Percentiles rank a stretch among this genome's conserved stretches.
Evolutionary conservation across 2,797 vertebrate genomes (phyloP).

Genomic region (Protosalanx chinensis): DNA sequence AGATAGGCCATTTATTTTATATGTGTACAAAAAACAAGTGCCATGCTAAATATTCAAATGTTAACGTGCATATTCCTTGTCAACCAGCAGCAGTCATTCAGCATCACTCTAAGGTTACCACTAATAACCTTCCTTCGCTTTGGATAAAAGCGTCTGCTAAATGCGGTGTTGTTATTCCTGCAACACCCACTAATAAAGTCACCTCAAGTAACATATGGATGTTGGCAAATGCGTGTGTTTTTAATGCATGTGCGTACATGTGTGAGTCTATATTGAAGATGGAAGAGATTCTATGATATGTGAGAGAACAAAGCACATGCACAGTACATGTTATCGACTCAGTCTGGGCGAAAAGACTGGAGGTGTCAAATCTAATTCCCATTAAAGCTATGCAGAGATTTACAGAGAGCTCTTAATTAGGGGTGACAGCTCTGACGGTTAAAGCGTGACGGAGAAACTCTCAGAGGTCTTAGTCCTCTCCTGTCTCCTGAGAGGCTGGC

Average conservation of each 20-base stretch:
- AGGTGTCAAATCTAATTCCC: conserved; percentile 11
- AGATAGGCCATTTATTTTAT: too few species aligned
- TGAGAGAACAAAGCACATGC: conserved; percentile 15
- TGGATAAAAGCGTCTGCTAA: too few species aligned
- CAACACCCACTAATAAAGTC: neutral
- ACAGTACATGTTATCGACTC: conserved; percentile 33
- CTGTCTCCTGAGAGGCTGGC: conserved; percentile 12
- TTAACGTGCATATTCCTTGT: too few species aligned
- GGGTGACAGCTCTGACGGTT: conserved; percentile 54
- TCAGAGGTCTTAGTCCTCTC: conserved; percentile 37
- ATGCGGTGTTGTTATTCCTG: neutral
- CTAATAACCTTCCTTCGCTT: neutral
- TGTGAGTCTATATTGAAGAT: conserved; percentile 5
- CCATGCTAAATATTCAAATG: too few species aligned
- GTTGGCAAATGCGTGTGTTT: neutral
- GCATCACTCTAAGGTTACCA: too few species aligned
- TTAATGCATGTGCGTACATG: neutral
- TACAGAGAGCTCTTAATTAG: conserved; percentile 56
- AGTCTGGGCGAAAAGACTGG: conserved; percentile 10
- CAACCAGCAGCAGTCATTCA: too few species aligned
- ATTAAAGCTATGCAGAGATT: conserved; percentile 52
- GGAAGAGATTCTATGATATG: conserved; percentile 9
- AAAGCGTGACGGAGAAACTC: conserved; percentile 44
- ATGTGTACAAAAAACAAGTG: too few species aligned
- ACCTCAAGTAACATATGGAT: neutral